These are phyloP conservation scores for Morpho helenor DNA, from an alignment of 2,888 invertebrate species.

Conservation along the genomic window DNA sequence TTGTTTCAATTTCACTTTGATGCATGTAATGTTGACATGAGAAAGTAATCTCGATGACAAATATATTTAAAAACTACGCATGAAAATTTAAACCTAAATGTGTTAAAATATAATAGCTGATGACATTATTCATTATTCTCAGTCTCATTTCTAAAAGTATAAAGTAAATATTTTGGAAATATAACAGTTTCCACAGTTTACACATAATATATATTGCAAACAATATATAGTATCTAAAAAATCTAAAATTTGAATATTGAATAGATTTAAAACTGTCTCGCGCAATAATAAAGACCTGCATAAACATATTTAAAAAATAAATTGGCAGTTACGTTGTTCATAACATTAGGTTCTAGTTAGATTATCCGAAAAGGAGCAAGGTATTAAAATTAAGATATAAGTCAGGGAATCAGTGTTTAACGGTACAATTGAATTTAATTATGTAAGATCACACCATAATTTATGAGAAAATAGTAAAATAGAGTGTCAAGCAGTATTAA, in stretches of 20 bases:
- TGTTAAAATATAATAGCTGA: slow-evolving; percentile 30
- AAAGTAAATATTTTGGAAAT: slow-evolving; percentile 26
- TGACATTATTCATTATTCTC: slow-evolving; percentile 32
- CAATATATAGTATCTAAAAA: slow-evolving; percentile 21
- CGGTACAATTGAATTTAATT: slow-evolving; percentile 6
- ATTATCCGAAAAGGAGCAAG: slow-evolving; percentile 15
- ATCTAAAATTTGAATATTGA: slow-evolving; percentile 16
- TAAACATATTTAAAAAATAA: slow-evolving; percentile 15
- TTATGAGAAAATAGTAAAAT: slow-evolving; percentile 1
- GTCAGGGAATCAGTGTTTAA: slow-evolving; percentile 7
- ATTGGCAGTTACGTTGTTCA: slow-evolving; percentile 21
- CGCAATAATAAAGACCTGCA: slow-evolving; percentile 12
- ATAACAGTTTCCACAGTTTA: slow-evolving; percentile 22
- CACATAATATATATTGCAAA: slow-evolving; percentile 21
- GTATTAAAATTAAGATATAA: slow-evolving; percentile 5
- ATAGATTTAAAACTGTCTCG: slow-evolving; percentile 10
- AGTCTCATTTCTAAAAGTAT: slow-evolving; percentile 40
- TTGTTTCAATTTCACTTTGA: no score
- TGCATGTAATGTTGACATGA: no score
- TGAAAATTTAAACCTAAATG: no score
- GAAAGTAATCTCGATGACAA: no score
- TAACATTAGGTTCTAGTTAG: slow-evolving; percentile 10
- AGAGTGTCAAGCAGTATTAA: slow-evolving; percentile 9
- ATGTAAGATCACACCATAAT: slow-evolving; percentile 1
- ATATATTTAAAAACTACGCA: no score